phyloP scores from a whole-genome alignment of 2,888 invertebrate species.

The Hirtodrosophila trivittata region DNA sequence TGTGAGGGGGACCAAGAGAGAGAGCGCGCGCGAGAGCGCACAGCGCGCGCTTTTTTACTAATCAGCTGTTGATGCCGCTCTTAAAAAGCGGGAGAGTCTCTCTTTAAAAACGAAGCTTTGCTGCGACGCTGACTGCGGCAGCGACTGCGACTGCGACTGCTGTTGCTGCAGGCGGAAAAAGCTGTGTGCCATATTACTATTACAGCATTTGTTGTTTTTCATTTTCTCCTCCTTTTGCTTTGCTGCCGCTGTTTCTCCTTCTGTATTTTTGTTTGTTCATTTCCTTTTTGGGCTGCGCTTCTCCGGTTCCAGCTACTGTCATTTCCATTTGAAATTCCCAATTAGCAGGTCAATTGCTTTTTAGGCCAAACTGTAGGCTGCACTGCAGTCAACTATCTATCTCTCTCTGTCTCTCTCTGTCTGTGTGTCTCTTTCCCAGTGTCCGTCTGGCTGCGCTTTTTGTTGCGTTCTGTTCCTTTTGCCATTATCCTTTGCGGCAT shows the following conservation, averaged over 20 bases:
- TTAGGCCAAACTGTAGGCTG: constrained; percentile 77
- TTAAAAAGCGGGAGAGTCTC: constrained; percentile 22
- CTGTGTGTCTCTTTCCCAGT: constrained; percentile 16
- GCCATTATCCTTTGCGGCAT: constrained; percentile 52
- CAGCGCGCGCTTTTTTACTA: constrained; percentile 61
- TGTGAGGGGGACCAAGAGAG: constrained; percentile 24
- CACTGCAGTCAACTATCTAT: constrained; percentile 61
- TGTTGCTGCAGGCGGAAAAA: constrained; percentile 50
- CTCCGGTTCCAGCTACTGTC: constrained; percentile 47
- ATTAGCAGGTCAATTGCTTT: constrained; percentile 80
- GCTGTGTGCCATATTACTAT: constrained; percentile 62
- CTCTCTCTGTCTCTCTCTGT: constrained; percentile 20
- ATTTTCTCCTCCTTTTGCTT: constrained; percentile 6
- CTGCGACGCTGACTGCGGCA: neutral
- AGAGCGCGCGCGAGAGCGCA: constrained; percentile 13
- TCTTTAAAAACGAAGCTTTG: constrained; percentile 5
- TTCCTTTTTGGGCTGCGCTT: constrained; percentile 60
- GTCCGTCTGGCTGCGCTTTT: constrained; percentile 22
- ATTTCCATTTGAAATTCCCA: constrained; percentile 70
- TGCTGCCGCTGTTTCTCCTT: constrained; percentile 2
- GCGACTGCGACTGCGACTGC: neutral
- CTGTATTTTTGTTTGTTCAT: constrained; percentile 40
- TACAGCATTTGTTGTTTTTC: constrained; percentile 52
- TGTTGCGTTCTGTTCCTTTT: constrained; percentile 27
- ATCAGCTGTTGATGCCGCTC: constrained; percentile 63